Evolutionary conservation across 2,888 invertebrate species (phyloP), one percentile per base, ranked within the genome.

Genomic region (Philonicus albiceps): DNA sequence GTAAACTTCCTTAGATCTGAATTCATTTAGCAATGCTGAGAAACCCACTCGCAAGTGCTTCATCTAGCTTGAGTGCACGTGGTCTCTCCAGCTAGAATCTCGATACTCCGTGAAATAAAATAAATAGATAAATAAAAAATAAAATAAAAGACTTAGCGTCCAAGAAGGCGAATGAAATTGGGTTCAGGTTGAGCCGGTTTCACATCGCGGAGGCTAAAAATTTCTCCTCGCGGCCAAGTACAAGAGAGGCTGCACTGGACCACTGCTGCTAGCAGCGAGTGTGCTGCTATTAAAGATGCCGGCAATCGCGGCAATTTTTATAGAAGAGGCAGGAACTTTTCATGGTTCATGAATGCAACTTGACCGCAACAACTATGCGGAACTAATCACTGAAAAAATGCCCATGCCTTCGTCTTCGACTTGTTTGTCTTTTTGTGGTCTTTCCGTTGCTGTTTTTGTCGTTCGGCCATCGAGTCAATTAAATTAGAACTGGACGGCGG

Each of bases 301-400:
- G 78, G 78, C 49, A 53, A 78, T 78, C 78, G 49, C 27, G 64
- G 22, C 55, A 34, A 55, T 55, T 81, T 55, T 81, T 55, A 64
- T 81, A 34, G 55, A 55, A 81, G 37, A 81, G 81, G 13, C 80
- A 81, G 81, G 64, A 81, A 81, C 81, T 81, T 81, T 81, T 81
- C 81, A 81, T 81, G 81, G 81, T 81, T 81, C 81, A 81, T 81
- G 81, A 81, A 81, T 81, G 81, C 34, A 81, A 81, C 81, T 81
- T 81, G 81, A 81, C 81, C 81, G 81, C 81, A 81, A 5, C 19
- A 53, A 34, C 53, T 55, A 81, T 81, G 81, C 81, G 81, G 81
- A 81, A 81, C 81, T 81, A 53, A 81, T 55, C 64, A 34, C 31
- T 55, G 34, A 34, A 80, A 80, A 80, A 64, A 64, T 22, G 19